Base-by-base conservation (phyloP, 2,113 vertebrate genomes). In the Hyperoodon ampullatus region DNA sequence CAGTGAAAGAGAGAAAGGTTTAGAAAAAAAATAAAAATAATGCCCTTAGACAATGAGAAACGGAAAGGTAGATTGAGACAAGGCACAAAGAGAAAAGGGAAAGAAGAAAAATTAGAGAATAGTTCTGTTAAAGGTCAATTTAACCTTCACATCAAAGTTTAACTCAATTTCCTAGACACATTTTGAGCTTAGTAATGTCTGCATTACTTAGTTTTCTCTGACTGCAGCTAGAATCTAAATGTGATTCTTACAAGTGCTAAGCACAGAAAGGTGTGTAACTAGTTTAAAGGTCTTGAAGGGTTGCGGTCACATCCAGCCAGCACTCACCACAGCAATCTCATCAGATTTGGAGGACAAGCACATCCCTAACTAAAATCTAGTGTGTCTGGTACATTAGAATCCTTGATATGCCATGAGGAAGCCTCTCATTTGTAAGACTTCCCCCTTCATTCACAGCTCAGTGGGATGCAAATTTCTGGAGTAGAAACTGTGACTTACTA, bases 101-200 rank as follows among this genome's bases (percentile, higher is more conserved):
- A 84, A 93, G 93, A 84, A 96, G 95, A 93, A 92, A 97, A 93
- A 90, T 92, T 93, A 97, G 63, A 96, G 92, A 97, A 94, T n/a
- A 7, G 21, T 93, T 82, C 53, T 92, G 78, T 77, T 88, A 97
- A 97, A 97, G 94, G 96, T 97, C 95, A 97, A 85, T 92, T 97
- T 97, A 96, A 97, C 96, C 97, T 97, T 97, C 97, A 97, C 96
- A 90, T 95, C 90, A 84, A 97, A 95, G 95, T 93, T 89, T 97
- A 97, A 98, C 94, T 97, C 96, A 97, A 97, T 98, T 97, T 96
- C 87, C 93, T 66, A 47, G 92, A 96, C 95, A 97, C 74, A 88
- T 97, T 95, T 94, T 93, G 87, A 94, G 63, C 77, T 95, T 94
- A 92, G 95, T 92, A 97, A 96, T 75, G 87, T 96, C 95, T 50